Conservation (phyloP, 2,888 invertebrate species). For the Caenorhabditis sulstoni region DNA sequence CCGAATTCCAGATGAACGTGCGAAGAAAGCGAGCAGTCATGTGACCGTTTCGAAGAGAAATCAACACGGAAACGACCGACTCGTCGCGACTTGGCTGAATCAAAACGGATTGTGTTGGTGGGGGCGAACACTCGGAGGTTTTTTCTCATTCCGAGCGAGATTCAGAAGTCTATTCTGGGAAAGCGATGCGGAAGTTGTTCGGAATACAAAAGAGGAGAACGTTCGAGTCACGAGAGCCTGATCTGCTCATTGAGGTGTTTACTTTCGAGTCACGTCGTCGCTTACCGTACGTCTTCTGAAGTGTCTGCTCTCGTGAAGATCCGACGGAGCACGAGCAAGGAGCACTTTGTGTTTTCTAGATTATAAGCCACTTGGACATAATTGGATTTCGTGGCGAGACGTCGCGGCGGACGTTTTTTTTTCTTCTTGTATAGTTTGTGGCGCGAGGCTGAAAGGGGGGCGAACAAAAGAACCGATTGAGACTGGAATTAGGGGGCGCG, state of each 20-base stretch:
- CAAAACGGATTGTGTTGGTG: too few relatives aligned
- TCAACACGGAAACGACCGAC: too few relatives aligned
- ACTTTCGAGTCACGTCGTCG: too few relatives aligned
- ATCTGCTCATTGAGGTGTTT: too few relatives aligned
- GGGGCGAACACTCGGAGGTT: too few relatives aligned
- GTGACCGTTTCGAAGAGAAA: not conserved
- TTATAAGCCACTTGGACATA: constrained; percentile 39
- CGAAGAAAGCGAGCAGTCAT: constrained; percentile 9
- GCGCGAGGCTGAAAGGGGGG: not conserved
- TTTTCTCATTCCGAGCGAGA: too few relatives aligned
- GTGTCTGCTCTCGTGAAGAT: constrained; percentile 1
- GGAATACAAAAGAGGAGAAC: too few relatives aligned
- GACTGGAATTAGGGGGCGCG: constrained; percentile 21
- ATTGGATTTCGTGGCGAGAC: constrained; percentile 18
- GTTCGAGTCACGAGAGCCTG: too few relatives aligned
- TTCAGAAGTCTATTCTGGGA: constrained; percentile 2
- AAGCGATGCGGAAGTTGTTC: not conserved
- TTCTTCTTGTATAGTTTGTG: constrained; percentile 14
- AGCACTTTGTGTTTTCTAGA: constrained; percentile 25
- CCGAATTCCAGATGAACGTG: constrained; percentile 33
- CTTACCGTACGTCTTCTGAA: too few relatives aligned
- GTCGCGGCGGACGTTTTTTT: too few relatives aligned
- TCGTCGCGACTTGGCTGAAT: too few relatives aligned
- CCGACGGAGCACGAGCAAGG: constrained; percentile 5
- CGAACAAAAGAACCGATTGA: not conserved